Evolutionary conservation across 2,113 vertebrate genomes (phyloP).

Genomic region (Aleadryas rufinucha): DNA sequence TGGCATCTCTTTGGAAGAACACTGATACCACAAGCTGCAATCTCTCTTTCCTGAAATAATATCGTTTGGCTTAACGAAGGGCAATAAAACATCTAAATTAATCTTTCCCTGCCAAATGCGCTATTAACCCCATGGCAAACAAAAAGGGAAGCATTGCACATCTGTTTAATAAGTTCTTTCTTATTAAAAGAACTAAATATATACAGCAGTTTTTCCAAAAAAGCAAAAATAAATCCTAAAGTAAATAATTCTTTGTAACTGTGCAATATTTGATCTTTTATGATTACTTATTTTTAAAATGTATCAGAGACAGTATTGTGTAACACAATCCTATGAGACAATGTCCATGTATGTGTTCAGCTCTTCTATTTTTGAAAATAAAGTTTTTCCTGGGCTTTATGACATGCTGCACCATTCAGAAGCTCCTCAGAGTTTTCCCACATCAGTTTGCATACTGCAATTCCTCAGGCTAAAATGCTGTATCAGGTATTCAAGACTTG

Average conservation of each 20-base stretch:
- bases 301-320: not conserved
- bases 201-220: not conserved
- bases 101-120: not conserved
- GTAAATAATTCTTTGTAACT: not conserved
- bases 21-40: not conserved
- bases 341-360: not conserved
- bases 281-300: not conserved
- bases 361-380: not conserved
- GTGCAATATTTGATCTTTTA: not conserved
- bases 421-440: not conserved
- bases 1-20: not conserved
- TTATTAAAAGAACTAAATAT: not conserved
- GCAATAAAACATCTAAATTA: not conserved
- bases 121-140: not conserved
- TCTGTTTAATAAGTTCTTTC: not conserved
- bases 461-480: not conserved
- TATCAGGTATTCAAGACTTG: rapidly evolving
- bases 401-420: not conserved
- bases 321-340: not conserved
- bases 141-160: not conserved
- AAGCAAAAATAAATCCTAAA: not conserved
- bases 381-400: not conserved
- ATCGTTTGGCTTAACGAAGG: not conserved
- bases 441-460: not conserved
- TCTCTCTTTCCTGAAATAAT: not conserved